A percentile compares a stretch with the other conserved stretches of the same genome.
Evolutionary conservation across 2,797 vertebrate species (phyloP).

Genomic region (Adrianichthys oophorus): DNA sequence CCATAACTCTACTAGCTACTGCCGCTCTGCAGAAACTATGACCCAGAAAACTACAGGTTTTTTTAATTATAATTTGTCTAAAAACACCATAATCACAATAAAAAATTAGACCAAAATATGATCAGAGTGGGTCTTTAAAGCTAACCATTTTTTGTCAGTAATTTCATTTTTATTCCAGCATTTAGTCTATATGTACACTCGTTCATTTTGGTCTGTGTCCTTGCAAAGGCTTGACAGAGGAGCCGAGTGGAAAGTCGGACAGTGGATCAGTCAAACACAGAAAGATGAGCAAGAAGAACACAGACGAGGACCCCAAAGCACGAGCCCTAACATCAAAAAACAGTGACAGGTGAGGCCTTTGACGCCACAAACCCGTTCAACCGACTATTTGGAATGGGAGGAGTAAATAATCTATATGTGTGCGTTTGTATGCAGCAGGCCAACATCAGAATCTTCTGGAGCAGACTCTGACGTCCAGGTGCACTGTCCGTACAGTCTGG

Average conservation of each 20-base stretch:
- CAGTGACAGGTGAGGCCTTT: constrained; percentile 83
- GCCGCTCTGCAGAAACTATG: too few species aligned
- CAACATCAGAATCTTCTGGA: constrained; percentile 81
- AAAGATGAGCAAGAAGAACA: constrained; percentile 80
- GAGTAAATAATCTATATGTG: background rate
- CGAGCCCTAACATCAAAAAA: constrained; percentile 83
- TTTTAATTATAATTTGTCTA: too few species aligned
- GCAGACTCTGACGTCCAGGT: constrained; percentile 77
- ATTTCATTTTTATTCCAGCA: too few species aligned
- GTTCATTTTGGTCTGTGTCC: constrained; percentile 5
- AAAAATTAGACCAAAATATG: too few species aligned
- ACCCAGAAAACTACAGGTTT: too few species aligned
- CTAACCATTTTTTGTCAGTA: too few species aligned
- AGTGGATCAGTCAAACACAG: constrained; percentile 83
- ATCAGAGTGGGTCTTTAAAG: too few species aligned
- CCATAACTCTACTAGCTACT: too few species aligned
- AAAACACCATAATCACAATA: too few species aligned
- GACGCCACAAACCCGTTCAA: background rate
- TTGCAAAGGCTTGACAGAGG: constrained; percentile 86
- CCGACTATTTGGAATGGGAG: background rate
- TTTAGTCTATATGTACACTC: too few species aligned
- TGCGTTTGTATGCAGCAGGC: constrained; percentile 71
- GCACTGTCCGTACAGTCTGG: constrained; percentile 78
- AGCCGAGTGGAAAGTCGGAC: constrained; percentile 83
- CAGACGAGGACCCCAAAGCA: constrained; percentile 82